phyloP scores from a whole-genome alignment of 2,888 invertebrate genomes.

The Tolmerus cingulatus region DNA sequence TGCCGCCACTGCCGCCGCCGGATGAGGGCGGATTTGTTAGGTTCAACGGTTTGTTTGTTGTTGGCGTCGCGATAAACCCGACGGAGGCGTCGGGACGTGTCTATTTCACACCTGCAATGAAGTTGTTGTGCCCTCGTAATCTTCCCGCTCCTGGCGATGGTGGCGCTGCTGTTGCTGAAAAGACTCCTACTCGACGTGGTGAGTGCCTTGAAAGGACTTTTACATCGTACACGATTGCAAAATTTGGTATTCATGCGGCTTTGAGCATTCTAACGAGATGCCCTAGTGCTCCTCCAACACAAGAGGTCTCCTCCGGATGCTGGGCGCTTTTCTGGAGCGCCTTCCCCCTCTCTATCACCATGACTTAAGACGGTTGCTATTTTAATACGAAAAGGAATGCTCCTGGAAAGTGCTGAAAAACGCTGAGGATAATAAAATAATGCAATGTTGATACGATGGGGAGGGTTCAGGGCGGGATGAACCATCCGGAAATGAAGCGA shows the following conservation, averaged over 20 bases:
- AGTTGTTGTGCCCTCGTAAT: conserved; percentile 1
- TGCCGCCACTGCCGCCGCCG: background rate
- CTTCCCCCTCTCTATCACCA: background rate
- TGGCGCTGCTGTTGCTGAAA: background rate
- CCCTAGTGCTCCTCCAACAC: background rate
- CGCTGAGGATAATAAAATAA: background rate
- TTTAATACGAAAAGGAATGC: conserved; percentile 8
- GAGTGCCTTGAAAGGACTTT: conserved; percentile 13
- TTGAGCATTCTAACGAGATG: conserved; percentile 37
- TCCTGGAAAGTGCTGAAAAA: background rate
- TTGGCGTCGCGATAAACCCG: conserved; percentile 5
- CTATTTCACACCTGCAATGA: conserved; percentile 38
- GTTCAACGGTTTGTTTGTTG: conserved; percentile 38
- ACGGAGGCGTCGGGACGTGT: conserved; percentile 21
- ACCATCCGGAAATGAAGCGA: background rate
- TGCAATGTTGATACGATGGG: background rate
- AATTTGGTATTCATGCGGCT: conserved; percentile 38
- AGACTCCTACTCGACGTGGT: background rate
- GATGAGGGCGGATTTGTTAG: conserved; percentile 22
- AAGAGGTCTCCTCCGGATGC: background rate
- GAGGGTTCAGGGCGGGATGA: background rate
- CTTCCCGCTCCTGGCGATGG: background rate
- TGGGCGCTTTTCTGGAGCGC: background rate
- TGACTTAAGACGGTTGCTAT: conserved; percentile 14
- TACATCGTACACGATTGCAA: conserved; percentile 21